Evolutionary conservation across 2,113 vertebrate genomes (phyloP), one percentile per base, ranked within the genome.

Genomic region (Mobula hypostoma): DNA sequence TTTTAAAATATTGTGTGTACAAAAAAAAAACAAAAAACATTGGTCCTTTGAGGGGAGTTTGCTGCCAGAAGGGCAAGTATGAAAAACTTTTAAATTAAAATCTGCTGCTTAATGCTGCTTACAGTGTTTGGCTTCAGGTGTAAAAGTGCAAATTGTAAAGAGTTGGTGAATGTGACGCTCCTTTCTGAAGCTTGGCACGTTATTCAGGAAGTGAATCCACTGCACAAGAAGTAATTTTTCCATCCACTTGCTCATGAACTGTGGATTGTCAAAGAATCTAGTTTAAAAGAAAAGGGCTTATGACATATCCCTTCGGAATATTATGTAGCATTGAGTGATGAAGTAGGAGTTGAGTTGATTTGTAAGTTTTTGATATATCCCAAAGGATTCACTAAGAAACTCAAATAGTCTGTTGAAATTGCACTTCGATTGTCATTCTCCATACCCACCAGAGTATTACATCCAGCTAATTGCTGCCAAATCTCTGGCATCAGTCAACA

Each of bases 11-110:
- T 90, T 66, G 61, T n/a, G 61, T 68, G 85, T 66, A 66, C 29
- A 66, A 24, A 74, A 24, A 90, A 36, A 12, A 29, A 32, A 14
- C n/a, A 66, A 19, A 32, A n/a, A 66, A 19, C 40, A 32, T 19
- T 63, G 61, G 7, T 90, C 85, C 85, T 66, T 32, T 5, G 61
- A 19, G 85, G 66, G 29, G 29, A n/a, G 85, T 32, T 68, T 66
- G 17, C 85, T 90, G 85, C 85, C 85, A 68, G 85, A 90, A 63
- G 61, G 85, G 12, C 66, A 90, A 90, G 7, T 79, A 17, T 90
- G 85, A 90, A 61, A 90, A 58, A 90, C 63, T 90, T 61, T 6
- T 90, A 90, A 90, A 90, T 90, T 90, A 32, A 32, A 66, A 90
- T 90, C 61, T 66, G 58, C 27, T 61, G 61, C n/a, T 63, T 90